Evolutionary conservation across 1,140 invertebrate genomes (phyloP).

Genomic region (Heliconius melpomene): DNA sequence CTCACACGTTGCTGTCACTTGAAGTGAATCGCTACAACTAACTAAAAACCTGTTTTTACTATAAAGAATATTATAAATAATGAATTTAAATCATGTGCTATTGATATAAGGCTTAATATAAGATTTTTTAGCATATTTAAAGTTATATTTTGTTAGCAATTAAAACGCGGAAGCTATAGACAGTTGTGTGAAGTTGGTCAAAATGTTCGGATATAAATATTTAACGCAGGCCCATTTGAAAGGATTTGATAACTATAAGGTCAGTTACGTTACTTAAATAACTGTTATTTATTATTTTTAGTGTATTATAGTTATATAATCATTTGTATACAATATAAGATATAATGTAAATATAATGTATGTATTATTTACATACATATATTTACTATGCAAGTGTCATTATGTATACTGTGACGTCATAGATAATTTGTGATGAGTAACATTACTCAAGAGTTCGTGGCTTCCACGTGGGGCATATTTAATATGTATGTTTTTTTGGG

Average conservation of each 20-base stretch:
- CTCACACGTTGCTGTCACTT: neutral
- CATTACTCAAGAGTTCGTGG: neutral
- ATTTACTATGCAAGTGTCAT: no score
- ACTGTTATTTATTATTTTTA: neutral
- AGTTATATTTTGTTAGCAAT: neutral
- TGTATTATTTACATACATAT: no score
- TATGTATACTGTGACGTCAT: no score
- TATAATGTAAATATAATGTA: no score
- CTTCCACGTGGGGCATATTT: no score
- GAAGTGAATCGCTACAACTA: neutral
- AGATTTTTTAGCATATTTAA: neutral
- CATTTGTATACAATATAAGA: no score
- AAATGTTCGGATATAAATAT: constrained; percentile 85
- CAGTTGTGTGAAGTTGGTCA: constrained; percentile 15
- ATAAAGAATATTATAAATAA: neutral
- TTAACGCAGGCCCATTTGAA: constrained; percentile 88
- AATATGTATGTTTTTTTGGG: no score
- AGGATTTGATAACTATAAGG: constrained; percentile 96
- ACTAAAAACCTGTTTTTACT: neutral
- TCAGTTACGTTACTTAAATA: constrained; percentile 65
- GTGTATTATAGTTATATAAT: neutral
- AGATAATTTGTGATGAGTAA: neutral
- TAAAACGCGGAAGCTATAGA: neutral
- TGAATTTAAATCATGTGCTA: neutral
- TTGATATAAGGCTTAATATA: neutral